Percentiles rank a stretch among this genome's conserved stretches.
These are phyloP conservation scores for Deroplatys truncata DNA, from an alignment of 2,888 invertebrate genomes.

Conservation along the genomic window DNA sequence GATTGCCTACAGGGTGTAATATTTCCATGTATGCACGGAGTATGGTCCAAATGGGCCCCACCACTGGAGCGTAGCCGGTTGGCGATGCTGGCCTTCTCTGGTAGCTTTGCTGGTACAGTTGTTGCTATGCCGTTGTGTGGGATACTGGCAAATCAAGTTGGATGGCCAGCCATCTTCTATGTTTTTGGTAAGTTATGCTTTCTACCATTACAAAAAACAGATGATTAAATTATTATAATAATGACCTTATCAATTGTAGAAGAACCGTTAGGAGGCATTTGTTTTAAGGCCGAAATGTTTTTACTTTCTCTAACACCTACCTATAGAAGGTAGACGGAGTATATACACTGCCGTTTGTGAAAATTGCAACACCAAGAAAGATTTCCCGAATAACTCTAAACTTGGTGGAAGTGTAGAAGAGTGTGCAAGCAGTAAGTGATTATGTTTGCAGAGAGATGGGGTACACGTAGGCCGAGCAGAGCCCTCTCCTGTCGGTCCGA, in stretches of 20 bases:
- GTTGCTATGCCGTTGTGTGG: conserved; percentile 77
- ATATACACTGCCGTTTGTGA: no score
- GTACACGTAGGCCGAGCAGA: no score
- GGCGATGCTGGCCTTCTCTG: conserved; percentile 79
- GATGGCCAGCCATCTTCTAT: conserved; percentile 81
- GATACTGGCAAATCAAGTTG: conserved; percentile 63
- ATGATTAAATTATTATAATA: background rate
- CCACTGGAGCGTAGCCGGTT: conserved; percentile 71
- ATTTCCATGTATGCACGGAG: conserved; percentile 75
- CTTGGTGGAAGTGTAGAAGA: no score
- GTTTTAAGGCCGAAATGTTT: no score
- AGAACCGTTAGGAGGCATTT: background rate
- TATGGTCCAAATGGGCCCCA: conserved; percentile 83
- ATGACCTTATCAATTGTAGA: background rate
- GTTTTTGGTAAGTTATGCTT: conserved; percentile 56
- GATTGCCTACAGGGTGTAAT: conserved; percentile 60
- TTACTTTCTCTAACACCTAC: no score
- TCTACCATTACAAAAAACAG: background rate
- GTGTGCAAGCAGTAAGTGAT: no score
- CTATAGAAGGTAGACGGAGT: no score
- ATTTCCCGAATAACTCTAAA: no score
- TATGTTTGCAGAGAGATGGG: no score
- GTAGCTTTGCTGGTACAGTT: conserved; percentile 81
- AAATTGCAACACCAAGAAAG: no score
- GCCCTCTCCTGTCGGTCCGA: no score